phyloP scores from a whole-genome alignment of 2,888 invertebrate species.

The Ophion slaviceki region DNA sequence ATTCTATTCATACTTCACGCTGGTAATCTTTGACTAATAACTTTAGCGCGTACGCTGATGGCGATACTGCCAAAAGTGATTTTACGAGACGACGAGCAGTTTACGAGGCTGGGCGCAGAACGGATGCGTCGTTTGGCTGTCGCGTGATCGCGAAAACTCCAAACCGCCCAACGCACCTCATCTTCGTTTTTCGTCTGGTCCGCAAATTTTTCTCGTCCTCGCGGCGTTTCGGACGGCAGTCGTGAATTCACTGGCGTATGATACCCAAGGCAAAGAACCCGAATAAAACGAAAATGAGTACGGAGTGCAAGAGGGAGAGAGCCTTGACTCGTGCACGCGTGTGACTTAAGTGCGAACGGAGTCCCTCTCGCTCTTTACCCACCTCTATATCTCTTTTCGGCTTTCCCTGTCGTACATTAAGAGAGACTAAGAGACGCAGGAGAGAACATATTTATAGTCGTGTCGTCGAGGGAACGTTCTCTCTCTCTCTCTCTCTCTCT shows the following conservation, averaged over 20 bases:
- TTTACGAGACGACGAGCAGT: background rate
- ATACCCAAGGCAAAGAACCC: conserved; percentile 40
- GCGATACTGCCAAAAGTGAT: background rate
- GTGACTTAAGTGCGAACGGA: conserved; percentile 53
- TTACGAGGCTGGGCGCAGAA: background rate
- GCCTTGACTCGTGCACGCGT: conserved; percentile 48
- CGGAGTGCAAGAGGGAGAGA: conserved; percentile 29
- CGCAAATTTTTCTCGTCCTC: conserved; percentile 65
- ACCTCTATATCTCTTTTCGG: conserved; percentile 33
- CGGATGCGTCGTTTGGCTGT: conserved; percentile 24
- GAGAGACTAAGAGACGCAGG: conserved; percentile 67
- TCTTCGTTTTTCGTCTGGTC: conserved; percentile 66
- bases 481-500: too few relatives aligned
- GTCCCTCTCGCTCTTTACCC: conserved; percentile 34
- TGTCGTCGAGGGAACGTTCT: conserved; percentile 72
- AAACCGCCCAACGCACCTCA: conserved; percentile 25
- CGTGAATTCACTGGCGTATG: conserved; percentile 45
- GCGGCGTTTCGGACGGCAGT: conserved; percentile 43
- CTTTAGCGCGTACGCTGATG: background rate
- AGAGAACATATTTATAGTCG: conserved; percentile 77
- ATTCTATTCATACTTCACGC: background rate
- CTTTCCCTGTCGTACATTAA: conserved; percentile 44
- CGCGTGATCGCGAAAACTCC: conserved; percentile 53
- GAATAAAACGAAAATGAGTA: conserved; percentile 48
- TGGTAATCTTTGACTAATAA: conserved; percentile 2